phyloP scores from a whole-genome alignment of 2,797 vertebrate genomes.

The Liparis tanakae region DNA sequence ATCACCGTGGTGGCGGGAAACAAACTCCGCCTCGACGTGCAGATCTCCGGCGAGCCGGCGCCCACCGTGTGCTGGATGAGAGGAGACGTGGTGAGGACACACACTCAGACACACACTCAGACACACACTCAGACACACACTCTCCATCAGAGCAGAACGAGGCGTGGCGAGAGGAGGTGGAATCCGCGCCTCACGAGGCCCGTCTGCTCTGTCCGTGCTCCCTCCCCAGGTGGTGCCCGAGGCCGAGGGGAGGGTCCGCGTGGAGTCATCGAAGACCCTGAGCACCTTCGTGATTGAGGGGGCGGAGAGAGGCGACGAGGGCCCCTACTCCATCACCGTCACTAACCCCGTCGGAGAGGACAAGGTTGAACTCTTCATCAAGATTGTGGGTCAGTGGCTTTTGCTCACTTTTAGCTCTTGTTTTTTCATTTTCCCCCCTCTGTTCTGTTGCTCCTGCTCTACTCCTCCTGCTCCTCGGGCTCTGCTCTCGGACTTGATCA shows the following conservation, averaged over 20 bases:
- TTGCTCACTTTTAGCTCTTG: background rate
- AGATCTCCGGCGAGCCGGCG: constrained; percentile 90
- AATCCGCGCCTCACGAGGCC: constrained; percentile 27
- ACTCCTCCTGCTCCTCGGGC: background rate
- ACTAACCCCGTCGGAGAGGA: constrained; percentile 89
- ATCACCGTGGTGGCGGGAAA: constrained; percentile 92
- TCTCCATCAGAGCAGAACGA: constrained; percentile 34
- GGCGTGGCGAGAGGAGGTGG: constrained; percentile 39
- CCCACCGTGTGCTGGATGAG: constrained; percentile 88
- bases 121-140: constrained; percentile 20
- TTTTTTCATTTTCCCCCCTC: background rate
- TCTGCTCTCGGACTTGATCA: no score
- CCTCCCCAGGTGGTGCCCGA: constrained; percentile 74
- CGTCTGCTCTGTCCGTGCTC: constrained; percentile 12
- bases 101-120: constrained; percentile 14
- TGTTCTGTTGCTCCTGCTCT: background rate
- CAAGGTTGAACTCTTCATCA: constrained; percentile 82
- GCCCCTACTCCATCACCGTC: constrained; percentile 86
- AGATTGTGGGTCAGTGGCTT: constrained; percentile 87
- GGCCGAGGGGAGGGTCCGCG: constrained; percentile 82
- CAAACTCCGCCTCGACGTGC: constrained; percentile 89
- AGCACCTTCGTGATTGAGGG: constrained; percentile 92
- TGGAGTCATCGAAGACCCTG: constrained; percentile 82
- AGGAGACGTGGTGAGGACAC: constrained; percentile 78
- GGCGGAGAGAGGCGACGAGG: constrained; percentile 85